These are phyloP conservation scores for Erinaceus europaeus DNA, from an alignment of 2,113 vertebrate genomes.

Conservation along the genomic window DNA sequence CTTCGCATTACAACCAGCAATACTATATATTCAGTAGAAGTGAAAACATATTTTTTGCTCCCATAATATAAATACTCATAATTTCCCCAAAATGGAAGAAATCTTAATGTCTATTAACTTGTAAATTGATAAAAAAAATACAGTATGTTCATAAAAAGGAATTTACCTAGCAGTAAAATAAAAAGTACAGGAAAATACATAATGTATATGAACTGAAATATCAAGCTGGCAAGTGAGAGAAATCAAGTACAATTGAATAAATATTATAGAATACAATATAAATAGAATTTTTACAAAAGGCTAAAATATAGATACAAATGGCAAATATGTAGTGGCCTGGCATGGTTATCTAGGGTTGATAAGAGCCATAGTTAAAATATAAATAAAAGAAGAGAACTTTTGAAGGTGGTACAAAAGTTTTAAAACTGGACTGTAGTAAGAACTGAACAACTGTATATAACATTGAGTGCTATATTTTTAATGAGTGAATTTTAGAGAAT, in stretches of 20 bases:
- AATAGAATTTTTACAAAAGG: background rate
- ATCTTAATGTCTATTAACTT: background rate
- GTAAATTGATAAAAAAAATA: background rate
- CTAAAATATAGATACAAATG: background rate
- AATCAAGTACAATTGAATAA: background rate
- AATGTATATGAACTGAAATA: background rate
- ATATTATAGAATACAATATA: background rate
- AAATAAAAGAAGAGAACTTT: background rate
- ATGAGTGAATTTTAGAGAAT: no score
- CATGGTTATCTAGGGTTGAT: accelerated
- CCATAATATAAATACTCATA: background rate
- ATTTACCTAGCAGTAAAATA: background rate
- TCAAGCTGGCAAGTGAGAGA: no score
- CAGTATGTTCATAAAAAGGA: background rate
- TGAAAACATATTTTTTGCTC: background rate
- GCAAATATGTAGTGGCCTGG: background rate
- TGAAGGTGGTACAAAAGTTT: background rate
- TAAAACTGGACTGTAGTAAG: background rate
- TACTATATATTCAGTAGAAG: background rate
- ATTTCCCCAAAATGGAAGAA: background rate
- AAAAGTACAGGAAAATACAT: background rate
- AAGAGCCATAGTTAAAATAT: background rate
- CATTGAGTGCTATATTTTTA: no score
- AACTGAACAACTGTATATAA: background rate
- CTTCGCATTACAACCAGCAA: background rate